phyloP scores from a whole-genome alignment of 2,888 invertebrate genomes.

The Ectemnius cavifrons region DNA sequence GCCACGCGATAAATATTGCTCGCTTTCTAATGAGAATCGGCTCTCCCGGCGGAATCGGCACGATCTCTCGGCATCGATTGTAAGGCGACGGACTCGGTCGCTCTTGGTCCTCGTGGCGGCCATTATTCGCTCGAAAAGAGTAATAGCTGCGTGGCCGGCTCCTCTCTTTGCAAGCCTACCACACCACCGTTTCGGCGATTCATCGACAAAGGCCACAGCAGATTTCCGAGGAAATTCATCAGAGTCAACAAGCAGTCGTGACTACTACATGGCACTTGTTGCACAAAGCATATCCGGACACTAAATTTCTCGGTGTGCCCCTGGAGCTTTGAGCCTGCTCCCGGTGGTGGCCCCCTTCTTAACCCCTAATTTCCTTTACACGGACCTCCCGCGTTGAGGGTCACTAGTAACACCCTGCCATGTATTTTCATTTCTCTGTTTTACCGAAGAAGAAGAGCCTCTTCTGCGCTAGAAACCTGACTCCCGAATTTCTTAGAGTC shows the following conservation, averaged over 20 bases:
- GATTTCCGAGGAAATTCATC: slow-evolving; percentile 41
- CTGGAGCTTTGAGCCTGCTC: slow-evolving; percentile 10
- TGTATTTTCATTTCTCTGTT: slow-evolving; percentile 47
- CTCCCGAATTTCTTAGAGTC: slow-evolving; percentile 42
- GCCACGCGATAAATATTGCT: slow-evolving; percentile 37
- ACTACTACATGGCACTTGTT: slow-evolving; percentile 60
- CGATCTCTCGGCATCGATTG: not conserved
- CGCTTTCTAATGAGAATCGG: slow-evolving; percentile 39
- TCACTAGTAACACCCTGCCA: slow-evolving; percentile 49
- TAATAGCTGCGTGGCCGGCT: not conserved
- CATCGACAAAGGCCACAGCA: slow-evolving; percentile 5
- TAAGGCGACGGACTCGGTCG: not conserved
- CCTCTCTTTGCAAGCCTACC: not conserved
- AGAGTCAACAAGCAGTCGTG: slow-evolving; percentile 25
- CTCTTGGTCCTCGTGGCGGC: no score
- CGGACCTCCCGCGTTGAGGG: slow-evolving; percentile 60
- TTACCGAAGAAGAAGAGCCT: slow-evolving; percentile 35
- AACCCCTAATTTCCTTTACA: slow-evolving; percentile 61
- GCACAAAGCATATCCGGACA: slow-evolving; percentile 52
- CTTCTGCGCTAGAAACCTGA: slow-evolving; percentile 34
- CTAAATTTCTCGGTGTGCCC: slow-evolving; percentile 54
- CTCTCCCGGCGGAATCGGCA: slow-evolving; percentile 10
- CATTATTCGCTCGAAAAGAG: not conserved
- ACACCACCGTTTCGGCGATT: not conserved
- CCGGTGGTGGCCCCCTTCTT: slow-evolving; percentile 24